A percentile compares a stretch with the other conserved stretches of the same genome.
Evolutionary conservation across 2,113 vertebrate species (phyloP).

Genomic region (Rattus norvegicus): DNA sequence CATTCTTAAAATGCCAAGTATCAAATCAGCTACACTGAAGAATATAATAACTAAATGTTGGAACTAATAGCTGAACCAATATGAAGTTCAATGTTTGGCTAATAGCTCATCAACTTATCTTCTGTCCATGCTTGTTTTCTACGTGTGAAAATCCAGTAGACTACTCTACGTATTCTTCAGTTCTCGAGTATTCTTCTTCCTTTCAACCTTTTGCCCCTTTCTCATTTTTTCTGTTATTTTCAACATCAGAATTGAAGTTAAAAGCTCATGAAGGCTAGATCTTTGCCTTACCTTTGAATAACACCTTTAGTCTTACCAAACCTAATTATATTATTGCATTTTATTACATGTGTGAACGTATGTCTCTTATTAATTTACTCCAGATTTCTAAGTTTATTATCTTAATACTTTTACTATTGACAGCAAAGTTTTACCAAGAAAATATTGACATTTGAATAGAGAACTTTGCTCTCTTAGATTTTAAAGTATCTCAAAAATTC

Average conservation of each 20-base stretch:
- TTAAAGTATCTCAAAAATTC: not conserved
- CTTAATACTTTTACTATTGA: not conserved
- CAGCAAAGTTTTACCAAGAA: not conserved
- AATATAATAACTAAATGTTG: not conserved
- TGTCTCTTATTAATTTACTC: not conserved
- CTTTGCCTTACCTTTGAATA: not conserved
- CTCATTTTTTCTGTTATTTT: not conserved
- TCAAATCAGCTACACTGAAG: not conserved
- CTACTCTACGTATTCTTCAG: not conserved
- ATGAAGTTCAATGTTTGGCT: not conserved
- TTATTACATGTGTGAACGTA: not conserved
- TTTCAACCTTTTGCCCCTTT: not conserved
- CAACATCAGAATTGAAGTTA: not conserved
- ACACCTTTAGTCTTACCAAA: accelerated
- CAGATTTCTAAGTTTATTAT: not conserved
- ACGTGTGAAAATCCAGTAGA: not conserved
- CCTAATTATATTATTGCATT: not conserved
- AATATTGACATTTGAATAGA: not conserved
- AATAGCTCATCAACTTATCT: not conserved
- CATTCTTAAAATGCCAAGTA: not conserved
- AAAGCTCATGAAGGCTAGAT: not conserved
- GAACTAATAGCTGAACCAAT: not conserved
- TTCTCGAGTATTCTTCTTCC: too few species aligned
- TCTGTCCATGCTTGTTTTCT: not conserved
- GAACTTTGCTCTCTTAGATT: not conserved